Conservation (phyloP, 2,797 vertebrate species). For the Syngnathus acus region DNA sequence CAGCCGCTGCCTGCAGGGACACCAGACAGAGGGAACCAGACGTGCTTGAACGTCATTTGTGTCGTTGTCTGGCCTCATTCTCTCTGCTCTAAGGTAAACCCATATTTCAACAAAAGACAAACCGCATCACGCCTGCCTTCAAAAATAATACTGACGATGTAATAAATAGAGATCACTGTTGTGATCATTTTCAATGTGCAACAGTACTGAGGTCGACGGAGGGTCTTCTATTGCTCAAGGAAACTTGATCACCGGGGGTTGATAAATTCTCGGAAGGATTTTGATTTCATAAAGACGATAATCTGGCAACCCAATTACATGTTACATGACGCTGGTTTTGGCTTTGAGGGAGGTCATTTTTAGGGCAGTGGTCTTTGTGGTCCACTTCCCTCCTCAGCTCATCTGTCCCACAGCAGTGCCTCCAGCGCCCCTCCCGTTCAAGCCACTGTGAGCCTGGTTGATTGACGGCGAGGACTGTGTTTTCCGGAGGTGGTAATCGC, state of each 20-base stretch:
- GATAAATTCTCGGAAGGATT: constrained; percentile 23
- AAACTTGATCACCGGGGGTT: constrained; percentile 24
- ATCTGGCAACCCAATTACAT: constrained; percentile 13
- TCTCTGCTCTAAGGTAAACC: not conserved
- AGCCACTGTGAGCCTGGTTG: constrained; percentile 77
- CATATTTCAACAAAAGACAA: constrained; percentile 16
- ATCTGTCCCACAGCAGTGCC: constrained; percentile 34
- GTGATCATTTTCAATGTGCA: constrained; percentile 59
- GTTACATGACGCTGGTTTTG: constrained; percentile 11
- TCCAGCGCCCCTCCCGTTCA: constrained; percentile 61
- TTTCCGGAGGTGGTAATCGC: constrained; percentile 81
- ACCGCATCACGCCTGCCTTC: constrained; percentile 11
- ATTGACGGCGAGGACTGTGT: constrained; percentile 91
- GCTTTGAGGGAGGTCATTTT: constrained; percentile 12
- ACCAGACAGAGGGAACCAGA: not conserved
- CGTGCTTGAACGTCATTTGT: not conserved
- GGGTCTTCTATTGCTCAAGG: constrained; percentile 49
- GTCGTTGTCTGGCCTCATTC: not conserved
- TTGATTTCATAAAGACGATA: constrained; percentile 16
- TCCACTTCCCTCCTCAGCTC: constrained; percentile 42
- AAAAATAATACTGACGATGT: constrained; percentile 57
- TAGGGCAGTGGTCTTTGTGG: constrained; percentile 13
- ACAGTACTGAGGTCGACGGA: constrained; percentile 41
- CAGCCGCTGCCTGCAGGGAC: constrained; percentile 6
- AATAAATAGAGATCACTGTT: constrained; percentile 56